A percentile compares a stretch with the other conserved stretches of the same genome.
phyloP scores from a whole-genome alignment of 2,113 vertebrate genomes.

The Paracanthobrama guichenoti region DNA sequence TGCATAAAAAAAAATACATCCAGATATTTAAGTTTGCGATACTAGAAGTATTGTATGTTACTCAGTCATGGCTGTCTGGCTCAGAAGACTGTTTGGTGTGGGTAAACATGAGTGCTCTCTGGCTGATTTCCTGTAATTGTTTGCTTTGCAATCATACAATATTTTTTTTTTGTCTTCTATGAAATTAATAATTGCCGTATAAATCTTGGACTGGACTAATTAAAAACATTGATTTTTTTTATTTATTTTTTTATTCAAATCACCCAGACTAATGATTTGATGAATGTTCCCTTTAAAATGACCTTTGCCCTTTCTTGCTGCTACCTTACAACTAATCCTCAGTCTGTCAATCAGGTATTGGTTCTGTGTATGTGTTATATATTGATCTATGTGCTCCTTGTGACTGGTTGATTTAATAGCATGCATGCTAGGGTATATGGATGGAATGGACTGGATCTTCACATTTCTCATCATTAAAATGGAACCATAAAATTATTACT shows the following conservation, averaged over 20 bases:
- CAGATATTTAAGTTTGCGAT: neutral
- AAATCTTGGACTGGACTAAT: constrained; percentile 56
- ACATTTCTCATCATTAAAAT: neutral
- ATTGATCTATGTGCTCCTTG: constrained; percentile 9
- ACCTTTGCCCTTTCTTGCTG: constrained; percentile 90
- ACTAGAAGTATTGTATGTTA: constrained; percentile 5
- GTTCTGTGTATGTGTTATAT: neutral
- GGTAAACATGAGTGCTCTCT: constrained; percentile 33
- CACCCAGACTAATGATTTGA: constrained; percentile 77
- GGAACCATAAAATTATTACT: neutral
- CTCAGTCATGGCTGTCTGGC: constrained; percentile 34
- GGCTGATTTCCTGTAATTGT: constrained; percentile 41
- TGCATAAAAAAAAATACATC: neutral
- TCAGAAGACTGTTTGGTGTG: constrained; percentile 36
- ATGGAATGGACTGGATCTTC: neutral
- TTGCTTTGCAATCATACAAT: constrained; percentile 18
- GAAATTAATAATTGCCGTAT: constrained; percentile 42
- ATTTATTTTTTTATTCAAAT: neutral
- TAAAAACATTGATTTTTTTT: constrained; percentile 25
- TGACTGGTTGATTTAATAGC: constrained; percentile 27
- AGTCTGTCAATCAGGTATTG: constrained; percentile 60
- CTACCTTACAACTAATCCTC: constrained; percentile 97
- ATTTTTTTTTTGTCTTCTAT: constrained; percentile 13
- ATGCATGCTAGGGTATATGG: constrained; percentile 20
- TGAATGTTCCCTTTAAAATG: constrained; percentile 75